These are phyloP conservation scores for Morinoia aosen DNA, from an alignment of 2,888 invertebrate genomes.

Conservation along the genomic window DNA sequence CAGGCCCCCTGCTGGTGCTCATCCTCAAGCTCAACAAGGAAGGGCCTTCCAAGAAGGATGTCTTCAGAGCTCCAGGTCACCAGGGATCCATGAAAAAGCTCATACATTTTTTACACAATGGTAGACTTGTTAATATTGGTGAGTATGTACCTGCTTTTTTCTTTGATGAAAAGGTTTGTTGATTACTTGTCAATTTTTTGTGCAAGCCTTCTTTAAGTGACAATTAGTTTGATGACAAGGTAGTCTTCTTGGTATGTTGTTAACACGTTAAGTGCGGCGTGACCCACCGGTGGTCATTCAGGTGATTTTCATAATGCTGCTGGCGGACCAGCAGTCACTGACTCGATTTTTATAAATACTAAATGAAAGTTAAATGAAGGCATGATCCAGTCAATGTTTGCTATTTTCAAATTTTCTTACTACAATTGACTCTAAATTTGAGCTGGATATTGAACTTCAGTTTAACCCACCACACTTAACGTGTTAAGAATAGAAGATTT, in stretches of 20 bases:
- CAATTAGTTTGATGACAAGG: neutral
- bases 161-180: neutral
- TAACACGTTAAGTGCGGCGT: too few relatives aligned
- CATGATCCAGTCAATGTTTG: too few relatives aligned
- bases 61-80: constrained; percentile 94
- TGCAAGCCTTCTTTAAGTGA: neutral
- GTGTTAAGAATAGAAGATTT: neutral
- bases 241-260: neutral
- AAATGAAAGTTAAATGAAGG: too few relatives aligned
- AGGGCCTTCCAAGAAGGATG: constrained; percentile 92
- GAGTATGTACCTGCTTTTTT: neutral
- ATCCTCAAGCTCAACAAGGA: constrained; percentile 95
- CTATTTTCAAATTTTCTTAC: too few relatives aligned
- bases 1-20: constrained; percentile 90
- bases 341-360: too few relatives aligned
- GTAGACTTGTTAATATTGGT: constrained; percentile 80
- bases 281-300: too few relatives aligned
- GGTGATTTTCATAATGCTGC: too few relatives aligned
- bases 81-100: constrained; percentile 95
- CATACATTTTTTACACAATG: constrained; percentile 90
- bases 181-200: neutral
- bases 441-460: too few relatives aligned
- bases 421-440: too few relatives aligned
- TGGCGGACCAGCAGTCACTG: too few relatives aligned
- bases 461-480: too few relatives aligned